Evolutionary conservation across 2,888 invertebrate genomes (phyloP).

Genomic region (Drosophila demipolita): DNA sequence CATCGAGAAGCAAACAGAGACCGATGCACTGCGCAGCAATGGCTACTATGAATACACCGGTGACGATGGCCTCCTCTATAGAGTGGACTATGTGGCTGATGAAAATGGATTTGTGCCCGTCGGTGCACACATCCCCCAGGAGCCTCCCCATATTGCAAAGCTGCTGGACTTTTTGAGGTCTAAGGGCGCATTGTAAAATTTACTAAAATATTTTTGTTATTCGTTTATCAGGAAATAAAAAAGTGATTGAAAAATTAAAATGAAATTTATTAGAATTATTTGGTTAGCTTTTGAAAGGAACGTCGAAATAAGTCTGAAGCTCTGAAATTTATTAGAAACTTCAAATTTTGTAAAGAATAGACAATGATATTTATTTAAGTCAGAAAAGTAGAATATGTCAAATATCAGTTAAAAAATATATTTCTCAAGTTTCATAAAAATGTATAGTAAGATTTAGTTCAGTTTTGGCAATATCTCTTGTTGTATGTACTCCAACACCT

Average conservation of each 20-base stretch:
- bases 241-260: conserved; percentile 6
- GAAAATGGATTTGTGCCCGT: conserved; percentile 86
- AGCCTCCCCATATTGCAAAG: conserved; percentile 88
- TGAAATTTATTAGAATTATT: not conserved
- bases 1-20: conserved; percentile 86
- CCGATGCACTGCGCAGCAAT: conserved; percentile 87
- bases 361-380: not conserved
- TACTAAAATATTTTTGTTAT: conserved; percentile 6
- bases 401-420: not conserved
- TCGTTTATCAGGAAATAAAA: conserved; percentile 37
- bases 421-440: not conserved
- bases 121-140: conserved; percentile 83
- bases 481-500: conserved; percentile 78
- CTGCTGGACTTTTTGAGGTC: conserved; percentile 88
- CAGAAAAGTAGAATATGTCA: not conserved
- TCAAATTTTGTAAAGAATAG: not conserved
- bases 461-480: conserved; percentile 70
- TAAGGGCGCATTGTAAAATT: conserved; percentile 61
- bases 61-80: conserved; percentile 86
- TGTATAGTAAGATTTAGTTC: conserved; percentile 21
- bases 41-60: conserved; percentile 90
- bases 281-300: not conserved
- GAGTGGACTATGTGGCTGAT: conserved; percentile 87
- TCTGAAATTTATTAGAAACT: not conserved
- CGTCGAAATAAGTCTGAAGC: not conserved